phyloP scores from a whole-genome alignment of 2,797 vertebrate species.

The Morelia viridis region DNA sequence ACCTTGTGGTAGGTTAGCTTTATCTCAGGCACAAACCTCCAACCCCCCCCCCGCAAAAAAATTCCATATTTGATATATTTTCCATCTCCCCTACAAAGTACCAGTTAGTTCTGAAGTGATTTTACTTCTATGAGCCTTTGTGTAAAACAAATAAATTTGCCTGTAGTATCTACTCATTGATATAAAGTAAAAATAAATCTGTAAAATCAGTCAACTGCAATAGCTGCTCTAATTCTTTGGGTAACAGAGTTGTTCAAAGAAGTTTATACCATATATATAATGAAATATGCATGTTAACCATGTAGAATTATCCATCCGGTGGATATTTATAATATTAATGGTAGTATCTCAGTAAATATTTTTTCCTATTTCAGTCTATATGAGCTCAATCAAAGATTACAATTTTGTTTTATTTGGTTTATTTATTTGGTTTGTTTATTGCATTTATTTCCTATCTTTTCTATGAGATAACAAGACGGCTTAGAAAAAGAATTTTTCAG shows the following conservation, averaged over 20 bases:
- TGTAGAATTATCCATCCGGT: background rate
- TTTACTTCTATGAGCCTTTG: constrained; percentile 20
- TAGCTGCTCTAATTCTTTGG: background rate
- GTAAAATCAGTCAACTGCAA: constrained; percentile 12
- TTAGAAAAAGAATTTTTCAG: background rate
- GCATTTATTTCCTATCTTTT: background rate
- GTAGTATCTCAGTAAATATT: background rate
- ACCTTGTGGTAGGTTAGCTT: constrained; percentile 63
- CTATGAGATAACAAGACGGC: background rate
- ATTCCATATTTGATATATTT: background rate
- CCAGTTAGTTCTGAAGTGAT: background rate
- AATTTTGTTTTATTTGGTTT: background rate
- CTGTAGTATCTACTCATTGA: background rate
- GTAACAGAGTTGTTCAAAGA: background rate
- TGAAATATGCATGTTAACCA: background rate
- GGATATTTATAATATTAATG: background rate
- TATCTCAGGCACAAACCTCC: constrained; percentile 55
- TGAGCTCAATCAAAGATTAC: background rate
- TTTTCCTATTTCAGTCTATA: background rate
- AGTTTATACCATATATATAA: background rate
- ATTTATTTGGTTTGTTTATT: background rate
- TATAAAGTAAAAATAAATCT: constrained; percentile 28
- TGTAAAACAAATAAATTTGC: background rate
- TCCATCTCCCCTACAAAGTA: background rate
- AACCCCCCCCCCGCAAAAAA: background rate